Base-by-base conservation (phyloP, 2,888 invertebrate species). In the Synanthedon vespiformis region DNA sequence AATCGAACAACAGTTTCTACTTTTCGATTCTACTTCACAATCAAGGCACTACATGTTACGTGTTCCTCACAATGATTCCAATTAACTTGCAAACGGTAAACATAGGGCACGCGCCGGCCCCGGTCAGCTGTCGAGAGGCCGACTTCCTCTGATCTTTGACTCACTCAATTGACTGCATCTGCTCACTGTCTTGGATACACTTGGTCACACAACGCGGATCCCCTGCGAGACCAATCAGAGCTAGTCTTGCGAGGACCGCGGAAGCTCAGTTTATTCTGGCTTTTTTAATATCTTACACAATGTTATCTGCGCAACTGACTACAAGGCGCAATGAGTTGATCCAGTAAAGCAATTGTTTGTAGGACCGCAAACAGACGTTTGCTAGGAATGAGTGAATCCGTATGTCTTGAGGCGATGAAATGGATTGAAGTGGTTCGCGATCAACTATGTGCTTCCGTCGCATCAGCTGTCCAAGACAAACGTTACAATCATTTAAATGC, bases 141-240 rank as follows among this genome's bases (percentile, higher is more conserved):
- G 34, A 80, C 86, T 85, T 86, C 86, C 86, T 85, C 84, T 86
- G 86, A 85, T 84, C 86, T 85, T 81, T 86, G 86, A 85, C 86
- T 81, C 75, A 57, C 63, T 62, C 84, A 85, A 85, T 85, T 84
- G 80, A 69, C 65, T 68, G 72, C 86, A 85, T 84, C 86, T 85
- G 86, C 72, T 34, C 34, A 34, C 34, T 76, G 68, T 76, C 78
- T 77, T 70, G 64, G 60, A 44, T 58, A 56, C 57, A 58, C 57
- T 62, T 1, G 8, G 10, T 34, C 34, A 34, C 34, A 34, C 10
- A 2, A 0, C 10, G 10, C 10, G 8, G 34, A 34, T 10, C 34
- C 34, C 34, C 34, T 34, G 2, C 8, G 34, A 34, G 34, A 34
- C 34, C 34, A 34, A 6, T 34, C 2, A 8, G 0, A 34, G 2